Base-by-base conservation (phyloP, 1,140 invertebrate species). In the Diploscapter pachys region DNA sequence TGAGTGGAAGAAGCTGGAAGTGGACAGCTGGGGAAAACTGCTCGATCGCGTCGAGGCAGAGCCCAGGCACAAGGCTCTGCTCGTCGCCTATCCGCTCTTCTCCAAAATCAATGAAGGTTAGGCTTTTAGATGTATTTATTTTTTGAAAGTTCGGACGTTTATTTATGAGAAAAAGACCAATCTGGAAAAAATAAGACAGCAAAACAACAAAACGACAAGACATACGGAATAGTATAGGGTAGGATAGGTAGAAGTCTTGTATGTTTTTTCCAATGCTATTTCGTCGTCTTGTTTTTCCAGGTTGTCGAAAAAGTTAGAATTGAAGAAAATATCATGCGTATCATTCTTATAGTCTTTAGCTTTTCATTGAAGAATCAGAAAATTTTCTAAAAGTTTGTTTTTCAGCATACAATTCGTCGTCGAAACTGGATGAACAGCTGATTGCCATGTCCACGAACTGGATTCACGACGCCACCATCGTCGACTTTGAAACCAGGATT, bases 1-100 rank as follows among this genome's bases (percentile, higher is more conserved):
- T 63, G 89, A 90, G 51, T 99, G 95, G 95, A 90, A 95, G 71
- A 92, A 93, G 86, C 84, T 96, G 3, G 96, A 99, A 86, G 62
- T 75, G 11, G 4, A 63, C 54, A 90, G 90, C 79, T 96, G 94
- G 93, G 92, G 92, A 78, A 89, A 91, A 81, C 91, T 91, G 67
- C 86, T 95, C 0, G 81, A 86, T 52, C 89, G 90, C 66, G 89
- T 86, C 50, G 81, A 84, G 71, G 74, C 77, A 5, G 79, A 86
- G 63, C 89, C 68, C n/a, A 8, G 66, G 49, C 70, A 81, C 9
- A 72, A 71, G 50, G 76, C 82, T 50, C 54, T 80, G 6, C 74
- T 85, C 9, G 53, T 76, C 51, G 71, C 79, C 31, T 86, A 74
- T 63, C 84, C 83, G 2, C 61, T 85, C 11, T 77, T 86, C 31